Conservation (phyloP, 2,888 invertebrate species). For the Onthophagus sagittarius region DNA sequence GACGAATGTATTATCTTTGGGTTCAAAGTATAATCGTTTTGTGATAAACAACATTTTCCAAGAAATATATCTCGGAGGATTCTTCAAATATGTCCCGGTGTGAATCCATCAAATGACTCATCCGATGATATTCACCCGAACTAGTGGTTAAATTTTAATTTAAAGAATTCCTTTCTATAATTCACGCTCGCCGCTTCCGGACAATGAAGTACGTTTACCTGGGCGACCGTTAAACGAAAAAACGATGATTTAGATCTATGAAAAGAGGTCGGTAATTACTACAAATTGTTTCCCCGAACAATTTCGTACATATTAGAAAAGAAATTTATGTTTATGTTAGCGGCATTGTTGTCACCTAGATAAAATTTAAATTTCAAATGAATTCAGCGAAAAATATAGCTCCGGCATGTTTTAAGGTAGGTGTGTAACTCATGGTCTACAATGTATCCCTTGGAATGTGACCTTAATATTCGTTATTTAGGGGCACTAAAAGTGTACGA, state of each 20-base stretch:
- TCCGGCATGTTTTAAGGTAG: background rate
- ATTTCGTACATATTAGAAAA: background rate
- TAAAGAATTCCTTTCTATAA: background rate
- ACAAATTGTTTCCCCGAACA: background rate
- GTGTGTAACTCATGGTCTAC: background rate
- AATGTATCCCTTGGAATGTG: background rate
- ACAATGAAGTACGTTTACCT: background rate
- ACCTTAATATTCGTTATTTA: background rate
- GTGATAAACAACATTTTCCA: background rate
- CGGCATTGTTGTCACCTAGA: background rate
- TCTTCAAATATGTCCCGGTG: background rate
- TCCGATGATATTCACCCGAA: background rate
- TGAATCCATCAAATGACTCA: background rate
- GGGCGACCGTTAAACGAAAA: background rate
- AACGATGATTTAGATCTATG: background rate
- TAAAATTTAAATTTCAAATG: background rate
- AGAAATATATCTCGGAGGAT: background rate
- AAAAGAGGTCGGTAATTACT: background rate
- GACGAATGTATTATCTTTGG: background rate
- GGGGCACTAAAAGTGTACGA: background rate
- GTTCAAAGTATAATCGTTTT: background rate
- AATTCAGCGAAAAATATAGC: background rate
- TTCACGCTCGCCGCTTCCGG: background rate
- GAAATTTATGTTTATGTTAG: background rate
- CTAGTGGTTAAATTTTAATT: background rate